Conservation (phyloP, 2,113 vertebrate genomes). For the Eretmochelys imbricata region DNA sequence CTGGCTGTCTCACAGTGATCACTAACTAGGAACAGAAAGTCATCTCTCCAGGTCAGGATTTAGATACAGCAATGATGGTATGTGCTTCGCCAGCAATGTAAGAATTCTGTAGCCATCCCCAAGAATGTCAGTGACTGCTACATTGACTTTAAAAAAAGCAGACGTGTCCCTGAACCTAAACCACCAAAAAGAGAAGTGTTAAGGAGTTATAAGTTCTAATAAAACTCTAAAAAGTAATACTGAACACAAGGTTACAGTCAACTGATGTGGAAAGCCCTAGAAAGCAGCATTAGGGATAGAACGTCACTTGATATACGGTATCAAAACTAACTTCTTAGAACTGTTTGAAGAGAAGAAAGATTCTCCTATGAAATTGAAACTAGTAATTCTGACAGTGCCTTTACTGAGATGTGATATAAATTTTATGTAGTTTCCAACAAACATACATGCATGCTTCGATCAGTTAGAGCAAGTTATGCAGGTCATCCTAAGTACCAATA, state of each 20-base stretch:
- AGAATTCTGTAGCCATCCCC: neutral
- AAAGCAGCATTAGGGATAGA: neutral
- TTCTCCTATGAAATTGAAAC: neutral
- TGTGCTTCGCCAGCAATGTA: too few relatives aligned
- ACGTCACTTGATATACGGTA: accelerated
- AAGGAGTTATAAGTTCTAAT: neutral
- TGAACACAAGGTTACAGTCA: neutral
- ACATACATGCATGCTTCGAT: neutral
- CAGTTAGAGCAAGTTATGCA: neutral
- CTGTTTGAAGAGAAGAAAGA: neutral
- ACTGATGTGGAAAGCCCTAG: neutral
- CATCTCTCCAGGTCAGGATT: neutral
- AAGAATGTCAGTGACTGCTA: conserved; percentile 9
- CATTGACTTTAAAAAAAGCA: neutral
- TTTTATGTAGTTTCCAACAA: neutral
- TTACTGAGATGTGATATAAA: neutral
- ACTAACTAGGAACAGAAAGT: neutral
- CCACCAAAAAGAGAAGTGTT: neutral
- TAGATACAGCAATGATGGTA: too few relatives aligned
- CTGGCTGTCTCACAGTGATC: too few relatives aligned
- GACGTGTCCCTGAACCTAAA: too few relatives aligned
- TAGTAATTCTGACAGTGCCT: neutral
- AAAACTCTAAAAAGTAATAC: neutral
- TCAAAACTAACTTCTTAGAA: neutral
- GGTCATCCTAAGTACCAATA: neutral